phyloP scores from a whole-genome alignment of 2,797 vertebrate genomes.

The Enteromius mattozi region DNA sequence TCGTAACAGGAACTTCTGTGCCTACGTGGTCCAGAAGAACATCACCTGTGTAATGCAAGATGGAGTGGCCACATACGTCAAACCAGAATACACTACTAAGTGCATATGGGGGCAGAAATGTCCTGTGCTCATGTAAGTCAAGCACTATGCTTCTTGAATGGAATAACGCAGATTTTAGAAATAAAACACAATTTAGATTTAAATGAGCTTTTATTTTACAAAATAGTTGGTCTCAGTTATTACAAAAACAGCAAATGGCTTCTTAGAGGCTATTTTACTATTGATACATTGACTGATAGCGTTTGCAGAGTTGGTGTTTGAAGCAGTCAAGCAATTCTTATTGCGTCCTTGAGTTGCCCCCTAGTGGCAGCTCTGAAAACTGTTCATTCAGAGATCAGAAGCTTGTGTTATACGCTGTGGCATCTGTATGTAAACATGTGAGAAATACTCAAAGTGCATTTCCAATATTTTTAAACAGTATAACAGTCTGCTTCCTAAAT shows the following conservation, averaged over 20 bases:
- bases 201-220: background rate
- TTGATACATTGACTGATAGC: background rate
- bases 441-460: background rate
- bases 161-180: background rate
- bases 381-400: background rate
- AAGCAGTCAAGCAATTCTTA: background rate
- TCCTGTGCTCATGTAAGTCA: conserved; percentile 88
- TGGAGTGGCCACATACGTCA: conserved; percentile 87
- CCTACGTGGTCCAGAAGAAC: conserved; percentile 93
- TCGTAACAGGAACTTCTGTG: conserved; percentile 88
- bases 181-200: background rate
- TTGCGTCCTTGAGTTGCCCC: conserved; percentile 65
- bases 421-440: background rate
- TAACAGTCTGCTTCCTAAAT: conserved; percentile 7
- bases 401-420: too few species aligned
- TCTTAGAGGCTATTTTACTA: background rate
- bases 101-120: conserved; percentile 98
- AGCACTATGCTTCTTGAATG: background rate
- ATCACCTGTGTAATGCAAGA: conserved; percentile 93
- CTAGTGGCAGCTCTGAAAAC: conserved; percentile 63
- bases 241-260: background rate
- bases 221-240: background rate
- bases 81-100: conserved; percentile 92
- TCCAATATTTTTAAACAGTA: background rate
- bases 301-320: background rate